Base-by-base conservation (phyloP, 2,797 vertebrate genomes). In the Sebastes steindachneri region DNA sequence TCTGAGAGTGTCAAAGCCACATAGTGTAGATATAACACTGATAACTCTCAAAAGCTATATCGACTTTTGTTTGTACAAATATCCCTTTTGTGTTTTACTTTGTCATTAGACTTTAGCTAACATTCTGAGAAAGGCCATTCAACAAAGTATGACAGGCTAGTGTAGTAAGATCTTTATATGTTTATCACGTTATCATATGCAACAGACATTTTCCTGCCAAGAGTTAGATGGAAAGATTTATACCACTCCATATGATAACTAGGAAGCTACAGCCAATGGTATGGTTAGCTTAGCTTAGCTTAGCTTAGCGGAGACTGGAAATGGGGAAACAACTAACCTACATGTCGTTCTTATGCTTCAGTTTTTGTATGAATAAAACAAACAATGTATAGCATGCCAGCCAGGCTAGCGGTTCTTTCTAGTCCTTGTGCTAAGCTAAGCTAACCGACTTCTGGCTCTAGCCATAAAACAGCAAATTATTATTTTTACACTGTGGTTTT, bases 21-120 rank as follows among this genome's bases (percentile, higher is more conserved):
- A 70, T 77, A 45, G 31, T 35, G 28, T 31, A 67, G 73, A 68
- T 67, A 35, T 23, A 66, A 69, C 58, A 73, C 37, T 82, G 23
- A 65, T 53, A 58, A 64, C 57, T 73, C 26, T 17, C 15, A 62
- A 35, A 68, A 35, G 28, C 55, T 25, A 7, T 1, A 31, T 11
- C 60, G 33, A 29, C 21, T 41, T 67, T 63, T 21, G 28, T 55
- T 73, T 41, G 62, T 25, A 15, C 58, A 51, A 62, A 59, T 25
- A 10, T 86, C 33, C 28, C 66, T 58, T 62, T 15, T 63, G 25
- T 55, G 26, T 67, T 73, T 72, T 33, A 68, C 45, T 65, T 48
- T 67, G 9, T 59, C 8, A 60, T n/a, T 31, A 48, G 17, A 45
- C n/a, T 60, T 65, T 1, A 15, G 9, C 5, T 17, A 62, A 35